A percentile compares a stretch with the other conserved stretches of the same genome.
phyloP scores from a whole-genome alignment of 2,797 vertebrate species.

The Pantherophis vulpinus region DNA sequence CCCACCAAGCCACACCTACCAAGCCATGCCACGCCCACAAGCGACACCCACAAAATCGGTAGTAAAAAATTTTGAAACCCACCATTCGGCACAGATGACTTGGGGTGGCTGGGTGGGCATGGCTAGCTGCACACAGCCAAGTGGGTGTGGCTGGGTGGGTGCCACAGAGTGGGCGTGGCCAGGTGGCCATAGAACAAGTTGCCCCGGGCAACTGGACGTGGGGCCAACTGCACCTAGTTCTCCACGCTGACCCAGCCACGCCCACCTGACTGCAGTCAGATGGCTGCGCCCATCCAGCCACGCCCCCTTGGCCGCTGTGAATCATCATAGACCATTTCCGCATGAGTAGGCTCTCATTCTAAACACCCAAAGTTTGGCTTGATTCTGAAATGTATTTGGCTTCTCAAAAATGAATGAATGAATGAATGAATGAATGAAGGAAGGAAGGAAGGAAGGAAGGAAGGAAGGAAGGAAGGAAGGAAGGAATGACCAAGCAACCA shows the following conservation, averaged over 20 bases:
- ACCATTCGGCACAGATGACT: neutral
- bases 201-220: too few species aligned
- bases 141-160: too few species aligned
- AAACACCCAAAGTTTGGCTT: neutral
- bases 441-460: too few species aligned
- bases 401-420: neutral
- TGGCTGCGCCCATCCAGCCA: neutral
- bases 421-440: too few species aligned
- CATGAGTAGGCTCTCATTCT: neutral
- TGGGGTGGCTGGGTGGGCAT: neutral
- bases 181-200: accelerated
- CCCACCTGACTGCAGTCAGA: too few species aligned
- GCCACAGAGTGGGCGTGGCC: too few species aligned
- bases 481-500: too few species aligned
- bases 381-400: neutral
- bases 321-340: neutral
- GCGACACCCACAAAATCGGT: too few species aligned
- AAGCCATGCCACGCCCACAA: too few species aligned
- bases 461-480: too few species aligned
- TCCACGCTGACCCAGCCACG: accelerated
- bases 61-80: too few species aligned
- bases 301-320: neutral
- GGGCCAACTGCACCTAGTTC: neutral
- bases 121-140: neutral
- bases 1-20: too few species aligned